phyloP scores from a whole-genome alignment of 2,888 invertebrate genomes.

The Aleiodes leptofemur region DNA sequence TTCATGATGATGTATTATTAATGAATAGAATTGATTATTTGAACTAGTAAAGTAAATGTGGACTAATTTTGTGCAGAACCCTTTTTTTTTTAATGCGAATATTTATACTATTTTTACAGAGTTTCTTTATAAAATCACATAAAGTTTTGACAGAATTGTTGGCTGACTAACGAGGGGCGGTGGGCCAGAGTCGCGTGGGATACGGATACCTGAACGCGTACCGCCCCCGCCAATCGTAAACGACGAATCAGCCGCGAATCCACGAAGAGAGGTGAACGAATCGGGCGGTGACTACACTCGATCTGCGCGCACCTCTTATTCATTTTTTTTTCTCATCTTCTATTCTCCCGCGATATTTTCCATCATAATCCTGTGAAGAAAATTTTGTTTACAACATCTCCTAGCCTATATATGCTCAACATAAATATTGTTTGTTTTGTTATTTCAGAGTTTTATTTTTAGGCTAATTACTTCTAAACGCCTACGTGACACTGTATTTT shows the following conservation, averaged over 20 bases:
- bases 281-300: constrained; percentile 65
- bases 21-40: no score
- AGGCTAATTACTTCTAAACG: constrained; percentile 4
- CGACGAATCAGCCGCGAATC: constrained; percentile 71
- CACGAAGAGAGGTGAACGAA: constrained; percentile 68
- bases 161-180: constrained; percentile 9
- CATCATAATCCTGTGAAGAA: neutral
- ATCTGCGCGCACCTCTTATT: constrained; percentile 51
- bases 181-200: constrained; percentile 64
- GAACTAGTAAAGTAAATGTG: no score
- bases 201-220: constrained; percentile 69
- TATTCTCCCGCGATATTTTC: constrained; percentile 5
- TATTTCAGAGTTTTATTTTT: constrained; percentile 20
- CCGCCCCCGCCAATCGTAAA: constrained; percentile 73
- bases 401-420: neutral
- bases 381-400: neutral
- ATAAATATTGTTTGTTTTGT: constrained; percentile 22
- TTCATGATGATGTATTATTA: no score
- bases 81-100: no score
- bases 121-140: no score
- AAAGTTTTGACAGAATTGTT: no score
- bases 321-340: constrained; percentile 32
- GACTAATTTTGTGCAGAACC: no score
- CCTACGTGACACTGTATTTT: neutral
- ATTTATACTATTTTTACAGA: no score